Evolutionary conservation across 2,888 invertebrate species (phyloP).

Genomic region (Dryadula phaetusa): DNA sequence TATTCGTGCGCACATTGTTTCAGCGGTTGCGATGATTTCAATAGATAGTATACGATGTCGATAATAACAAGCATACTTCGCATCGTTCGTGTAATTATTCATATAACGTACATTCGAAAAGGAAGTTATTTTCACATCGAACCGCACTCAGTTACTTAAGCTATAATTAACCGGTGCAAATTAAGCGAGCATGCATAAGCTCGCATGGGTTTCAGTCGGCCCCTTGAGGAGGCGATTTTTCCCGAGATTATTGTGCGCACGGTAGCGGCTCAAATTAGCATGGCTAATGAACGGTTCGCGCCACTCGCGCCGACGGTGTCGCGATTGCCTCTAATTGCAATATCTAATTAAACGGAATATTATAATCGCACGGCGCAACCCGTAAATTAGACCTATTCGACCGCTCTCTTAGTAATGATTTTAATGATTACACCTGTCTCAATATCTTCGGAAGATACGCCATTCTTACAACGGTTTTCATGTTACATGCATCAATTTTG

Average conservation of each 20-base stretch:
- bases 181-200: constrained; percentile 43
- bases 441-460: background rate
- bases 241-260: constrained; percentile 58
- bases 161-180: constrained; percentile 40
- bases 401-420: constrained; percentile 31
- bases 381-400: constrained; percentile 48
- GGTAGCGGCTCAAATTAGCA: constrained; percentile 64
- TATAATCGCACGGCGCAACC: constrained; percentile 53
- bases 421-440: constrained; percentile 9
- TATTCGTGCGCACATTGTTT: constrained; percentile 19
- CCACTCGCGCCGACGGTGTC: constrained; percentile 63
- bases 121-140: constrained; percentile 29
- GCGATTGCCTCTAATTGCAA: constrained; percentile 67
- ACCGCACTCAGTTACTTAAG: constrained; percentile 29
- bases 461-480: constrained; percentile 7
- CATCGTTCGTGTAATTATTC: constrained; percentile 21
- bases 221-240: constrained; percentile 56
- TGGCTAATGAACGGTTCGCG: constrained; percentile 67
- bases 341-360: constrained; percentile 71
- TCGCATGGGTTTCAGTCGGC: constrained; percentile 53
- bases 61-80: constrained; percentile 16
- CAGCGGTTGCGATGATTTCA: constrained; percentile 6
- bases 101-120: constrained; percentile 19
- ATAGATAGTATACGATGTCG: constrained; percentile 17
- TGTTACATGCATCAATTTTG: constrained; percentile 13